Evolutionary conservation across 1,140 invertebrate genomes (phyloP).

Genomic region (Zaprionus capensis): DNA sequence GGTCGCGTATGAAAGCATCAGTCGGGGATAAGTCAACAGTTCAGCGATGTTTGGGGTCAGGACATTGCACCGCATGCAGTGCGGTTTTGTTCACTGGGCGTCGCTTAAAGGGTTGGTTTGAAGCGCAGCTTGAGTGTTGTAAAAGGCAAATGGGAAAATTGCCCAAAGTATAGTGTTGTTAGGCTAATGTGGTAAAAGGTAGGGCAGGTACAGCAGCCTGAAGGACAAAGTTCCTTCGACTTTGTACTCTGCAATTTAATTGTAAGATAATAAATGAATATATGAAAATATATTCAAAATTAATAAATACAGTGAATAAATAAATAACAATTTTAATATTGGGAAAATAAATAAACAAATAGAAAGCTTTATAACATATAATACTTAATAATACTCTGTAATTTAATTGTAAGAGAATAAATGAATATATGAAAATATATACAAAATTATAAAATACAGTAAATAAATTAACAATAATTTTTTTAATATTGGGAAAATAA

Average conservation of each 20-base stretch:
- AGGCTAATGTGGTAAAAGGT: neutral
- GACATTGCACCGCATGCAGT: conserved; percentile 62
- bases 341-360: too few relatives aligned
- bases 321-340: neutral
- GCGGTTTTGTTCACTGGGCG: conserved; percentile 15
- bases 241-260: too few relatives aligned
- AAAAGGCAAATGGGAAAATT: neutral
- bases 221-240: too few relatives aligned
- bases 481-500: neutral
- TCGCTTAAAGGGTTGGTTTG: conserved; percentile 16
- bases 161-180: neutral
- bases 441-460: too few relatives aligned
- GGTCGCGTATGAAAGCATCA: conserved; percentile 21
- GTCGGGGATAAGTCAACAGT: conserved; percentile 64
- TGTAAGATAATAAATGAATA: neutral
- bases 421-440: too few relatives aligned
- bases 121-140: conserved; percentile 41
- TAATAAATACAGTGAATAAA: neutral
- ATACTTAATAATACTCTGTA: too few relatives aligned
- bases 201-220: neutral
- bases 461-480: neutral
- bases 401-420: too few relatives aligned
- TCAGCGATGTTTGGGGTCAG: conserved; percentile 63
- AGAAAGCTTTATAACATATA: too few relatives aligned
- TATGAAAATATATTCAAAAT: neutral